Percentiles rank a stretch among this genome's conserved stretches.
Conservation (phyloP, 2,888 invertebrate species). For the Sminthurinus aureus region DNA sequence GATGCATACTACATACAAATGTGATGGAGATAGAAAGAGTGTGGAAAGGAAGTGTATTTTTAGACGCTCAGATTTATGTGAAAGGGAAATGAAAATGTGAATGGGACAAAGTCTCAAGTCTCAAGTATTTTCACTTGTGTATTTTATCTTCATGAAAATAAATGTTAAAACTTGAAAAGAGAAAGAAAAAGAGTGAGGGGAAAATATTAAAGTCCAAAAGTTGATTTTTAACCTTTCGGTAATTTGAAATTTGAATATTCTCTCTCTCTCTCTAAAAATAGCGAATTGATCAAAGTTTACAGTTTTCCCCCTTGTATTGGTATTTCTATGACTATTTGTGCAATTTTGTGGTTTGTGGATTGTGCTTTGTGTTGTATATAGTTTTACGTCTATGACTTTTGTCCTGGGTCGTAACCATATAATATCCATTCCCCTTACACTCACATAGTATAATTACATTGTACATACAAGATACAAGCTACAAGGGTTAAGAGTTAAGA, state of each 20-base stretch:
- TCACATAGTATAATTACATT: too few species aligned
- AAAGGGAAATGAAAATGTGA: background rate
- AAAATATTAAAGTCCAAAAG: background rate
- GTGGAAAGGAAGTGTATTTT: too few species aligned
- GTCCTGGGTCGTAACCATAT: too few species aligned
- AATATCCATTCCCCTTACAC: too few species aligned
- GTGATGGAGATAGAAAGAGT: too few species aligned
- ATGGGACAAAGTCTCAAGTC: background rate
- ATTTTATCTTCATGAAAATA: too few species aligned
- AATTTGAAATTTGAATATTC: conserved; percentile 7
- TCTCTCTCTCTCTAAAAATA: conserved; percentile 11
- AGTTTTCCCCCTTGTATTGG: background rate
- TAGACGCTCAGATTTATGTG: background rate
- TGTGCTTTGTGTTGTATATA: background rate
- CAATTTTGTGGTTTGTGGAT: background rate
- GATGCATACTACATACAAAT: too few species aligned
- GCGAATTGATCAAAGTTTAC: background rate
- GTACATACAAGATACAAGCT: too few species aligned
- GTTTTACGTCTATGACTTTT: background rate
- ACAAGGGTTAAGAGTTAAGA: too few species aligned
- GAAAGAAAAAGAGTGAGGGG: background rate
- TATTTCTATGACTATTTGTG: too few species aligned
- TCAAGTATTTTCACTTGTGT: too few species aligned
- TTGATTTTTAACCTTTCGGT: conserved; percentile 11
- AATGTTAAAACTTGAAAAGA: too few species aligned